These are phyloP conservation scores for Crocallis elinguaria DNA, from an alignment of 2,888 invertebrate species.

Conservation along the genomic window DNA sequence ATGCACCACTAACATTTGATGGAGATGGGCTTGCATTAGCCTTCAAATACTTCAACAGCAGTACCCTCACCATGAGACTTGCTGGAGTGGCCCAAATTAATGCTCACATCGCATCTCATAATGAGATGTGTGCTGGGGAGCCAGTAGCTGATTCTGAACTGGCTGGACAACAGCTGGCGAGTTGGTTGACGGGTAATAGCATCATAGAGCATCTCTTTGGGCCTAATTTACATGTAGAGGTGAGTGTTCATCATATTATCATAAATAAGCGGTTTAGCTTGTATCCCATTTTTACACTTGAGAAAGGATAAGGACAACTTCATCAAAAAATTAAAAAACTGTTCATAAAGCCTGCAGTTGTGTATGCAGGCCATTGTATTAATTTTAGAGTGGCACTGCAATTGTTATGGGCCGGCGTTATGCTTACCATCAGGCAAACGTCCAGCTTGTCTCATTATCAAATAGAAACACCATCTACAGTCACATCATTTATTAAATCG, in stretches of 20 bases:
- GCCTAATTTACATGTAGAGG: constrained; percentile 98
- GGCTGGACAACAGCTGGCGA: constrained; percentile 92
- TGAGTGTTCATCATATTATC: constrained; percentile 62
- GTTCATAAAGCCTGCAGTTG: too few relatives aligned
- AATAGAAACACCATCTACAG: too few relatives aligned
- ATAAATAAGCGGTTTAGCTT: background rate
- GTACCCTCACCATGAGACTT: constrained; percentile 96
- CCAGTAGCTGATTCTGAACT: constrained; percentile 93
- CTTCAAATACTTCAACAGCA: constrained; percentile 98
- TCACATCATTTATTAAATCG: too few relatives aligned
- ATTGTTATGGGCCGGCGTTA: too few relatives aligned
- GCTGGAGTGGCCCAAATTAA: constrained; percentile 98
- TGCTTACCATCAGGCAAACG: too few relatives aligned
- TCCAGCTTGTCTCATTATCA: too few relatives aligned
- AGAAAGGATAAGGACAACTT: background rate
- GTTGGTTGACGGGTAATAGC: constrained; percentile 95
- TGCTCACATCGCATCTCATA: constrained; percentile 95
- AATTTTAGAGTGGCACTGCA: too few relatives aligned
- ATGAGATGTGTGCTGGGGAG: constrained; percentile 95
- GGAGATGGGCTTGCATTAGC: constrained; percentile 95
- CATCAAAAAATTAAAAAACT: too few relatives aligned
- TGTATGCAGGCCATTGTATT: too few relatives aligned
- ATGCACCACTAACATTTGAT: constrained; percentile 94
- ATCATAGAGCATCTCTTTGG: constrained; percentile 98
- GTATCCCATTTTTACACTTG: background rate